Conservation (phyloP, 1,140 invertebrate genomes). For the Manduca sexta region DNA sequence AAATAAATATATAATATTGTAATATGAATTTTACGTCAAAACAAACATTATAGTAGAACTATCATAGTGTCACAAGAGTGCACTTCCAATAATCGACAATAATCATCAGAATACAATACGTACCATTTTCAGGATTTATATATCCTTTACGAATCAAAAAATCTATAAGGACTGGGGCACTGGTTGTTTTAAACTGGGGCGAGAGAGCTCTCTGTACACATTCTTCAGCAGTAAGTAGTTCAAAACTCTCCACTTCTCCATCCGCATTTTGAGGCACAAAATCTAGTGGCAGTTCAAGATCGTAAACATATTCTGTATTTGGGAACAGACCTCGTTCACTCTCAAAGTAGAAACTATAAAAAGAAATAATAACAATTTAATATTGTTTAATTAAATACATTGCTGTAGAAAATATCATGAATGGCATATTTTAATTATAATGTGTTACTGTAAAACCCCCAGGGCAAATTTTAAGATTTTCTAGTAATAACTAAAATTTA, state of each 20-base stretch:
- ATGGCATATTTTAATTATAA: too few relatives aligned
- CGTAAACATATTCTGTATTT: slow-evolving; percentile 96
- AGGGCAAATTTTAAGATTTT: too few relatives aligned
- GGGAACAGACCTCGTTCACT: slow-evolving; percentile 94
- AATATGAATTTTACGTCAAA: too few relatives aligned
- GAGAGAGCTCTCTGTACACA: slow-evolving; percentile 86
- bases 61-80: too few relatives aligned
- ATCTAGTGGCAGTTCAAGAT: slow-evolving; percentile 91
- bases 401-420: too few relatives aligned
- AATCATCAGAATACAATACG: slow-evolving; percentile 25
- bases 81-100: too few relatives aligned
- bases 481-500: too few relatives aligned
- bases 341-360: slow-evolving; percentile 89
- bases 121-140: slow-evolving; percentile 92
- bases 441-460: too few relatives aligned
- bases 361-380: too few relatives aligned
- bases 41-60: too few relatives aligned
- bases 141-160: slow-evolving; percentile 93
- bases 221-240: slow-evolving; percentile 86
- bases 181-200: slow-evolving; percentile 93
- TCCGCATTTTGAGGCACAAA: slow-evolving; percentile 93
- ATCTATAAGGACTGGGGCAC: slow-evolving; percentile 90
- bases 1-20: too few relatives aligned
- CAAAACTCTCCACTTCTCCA: slow-evolving; percentile 94
- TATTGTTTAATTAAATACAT: too few relatives aligned